These are phyloP conservation scores for Pyrgilauda ruficollis DNA, from an alignment of 2,113 vertebrate species.

Conservation along the genomic window DNA sequence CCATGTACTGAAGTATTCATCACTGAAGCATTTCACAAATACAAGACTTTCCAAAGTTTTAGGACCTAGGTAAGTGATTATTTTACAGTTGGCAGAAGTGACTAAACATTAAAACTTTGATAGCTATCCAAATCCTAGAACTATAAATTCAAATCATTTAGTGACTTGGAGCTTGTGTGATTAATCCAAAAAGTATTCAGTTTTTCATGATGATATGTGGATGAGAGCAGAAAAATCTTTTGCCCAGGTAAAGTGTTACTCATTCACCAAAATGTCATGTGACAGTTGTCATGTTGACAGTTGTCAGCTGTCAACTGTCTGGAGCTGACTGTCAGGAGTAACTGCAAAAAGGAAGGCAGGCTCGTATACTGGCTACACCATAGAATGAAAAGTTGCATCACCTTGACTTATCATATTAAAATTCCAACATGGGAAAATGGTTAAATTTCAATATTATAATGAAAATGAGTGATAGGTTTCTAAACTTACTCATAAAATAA, in stretches of 20 bases:
- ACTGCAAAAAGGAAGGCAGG: neutral
- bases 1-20: neutral
- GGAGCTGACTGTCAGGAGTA: neutral
- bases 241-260: neutral
- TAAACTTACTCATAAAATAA: neutral
- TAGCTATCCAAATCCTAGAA: neutral
- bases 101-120: neutral
- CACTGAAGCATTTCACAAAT: neutral
- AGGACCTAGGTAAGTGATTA: neutral
- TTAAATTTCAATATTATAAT: neutral
- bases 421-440: neutral
- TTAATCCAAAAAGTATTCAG: neutral
- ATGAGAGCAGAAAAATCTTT: neutral
- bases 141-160: neutral
- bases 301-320: neutral
- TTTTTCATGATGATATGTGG: neutral
- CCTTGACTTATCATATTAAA: neutral
- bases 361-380: neutral
- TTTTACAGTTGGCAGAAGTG: neutral
- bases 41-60: neutral
- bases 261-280: neutral
- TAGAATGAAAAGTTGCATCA: neutral
- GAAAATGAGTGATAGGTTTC: neutral
- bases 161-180: neutral
- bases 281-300: too few relatives aligned